Base-by-base conservation (phyloP, 2,888 invertebrate genomes). In the Philaethria dido region DNA sequence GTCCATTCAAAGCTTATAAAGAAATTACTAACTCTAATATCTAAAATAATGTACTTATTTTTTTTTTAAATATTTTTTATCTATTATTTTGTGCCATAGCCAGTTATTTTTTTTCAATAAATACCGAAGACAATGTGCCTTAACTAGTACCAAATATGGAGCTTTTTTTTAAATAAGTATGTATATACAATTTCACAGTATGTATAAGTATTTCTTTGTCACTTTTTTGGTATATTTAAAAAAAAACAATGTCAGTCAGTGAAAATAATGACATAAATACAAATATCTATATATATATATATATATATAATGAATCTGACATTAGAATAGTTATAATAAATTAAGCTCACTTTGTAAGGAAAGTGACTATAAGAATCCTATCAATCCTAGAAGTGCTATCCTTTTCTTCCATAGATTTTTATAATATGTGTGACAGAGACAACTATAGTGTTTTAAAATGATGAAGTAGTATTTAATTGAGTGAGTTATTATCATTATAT, bases 61-160 rank as follows among this genome's bases (percentile, higher is more conserved):
- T 36, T 36, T 39, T 39, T 44, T 8, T 6, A 48, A 14, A 2
- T 50, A 1, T 50, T 25, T 25, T 4, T 50, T 33, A 13, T 57
- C n/a, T 57, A 42, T n/a, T n/a, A n/a, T 22, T 22, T 2, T 42
- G 57, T 57, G 57, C 57, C 42, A 57, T 57, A 22, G n/a, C 1
- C 39, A 20, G 20, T 20, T 39, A 3, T 1, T 1, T 47, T 45
- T 45, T 18, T 18, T 16, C 13, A 39, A 57, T 13, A 39, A 9
- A 20, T 39, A 39, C 18, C 20, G 20, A 55, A 55, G 39, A 20
- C 4, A 14, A 42, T 18, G 22, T 55, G 39, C 55, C 25, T 39
- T 42, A 57, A 57, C 20, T 39, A 22, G 4, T 39, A 42, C 57
- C 39, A 42, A 55, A 55, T 20, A 14, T n/a, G 55, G 16, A 11